Percentiles rank a stretch among this genome's conserved stretches.
These are phyloP conservation scores for Pantherophis alleghaniensis DNA, from an alignment of 2,797 vertebrate species.

Conservation along the genomic window DNA sequence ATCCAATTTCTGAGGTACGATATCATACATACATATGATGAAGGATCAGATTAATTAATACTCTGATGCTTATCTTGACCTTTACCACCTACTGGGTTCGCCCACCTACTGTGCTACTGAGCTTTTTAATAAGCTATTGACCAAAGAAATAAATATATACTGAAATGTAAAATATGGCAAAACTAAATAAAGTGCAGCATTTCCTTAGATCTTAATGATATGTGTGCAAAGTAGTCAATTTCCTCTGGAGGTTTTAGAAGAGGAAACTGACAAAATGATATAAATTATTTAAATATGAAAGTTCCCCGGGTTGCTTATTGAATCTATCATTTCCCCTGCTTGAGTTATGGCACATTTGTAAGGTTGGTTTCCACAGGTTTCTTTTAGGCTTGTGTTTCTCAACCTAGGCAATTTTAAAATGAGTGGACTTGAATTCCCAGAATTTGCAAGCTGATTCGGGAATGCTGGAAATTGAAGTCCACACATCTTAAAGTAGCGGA, in stretches of 20 bases:
- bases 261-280: constrained; percentile 37
- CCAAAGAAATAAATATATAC: not conserved
- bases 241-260: constrained; percentile 23
- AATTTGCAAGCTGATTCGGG: not conserved
- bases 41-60: constrained; percentile 21
- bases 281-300: not conserved
- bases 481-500: not conserved
- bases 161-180: not conserved
- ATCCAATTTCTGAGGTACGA: not conserved
- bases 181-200: not conserved
- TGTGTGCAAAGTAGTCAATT: not conserved
- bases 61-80: constrained; percentile 13
- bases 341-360: not conserved
- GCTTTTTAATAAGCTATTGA: constrained; percentile 10
- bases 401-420: not conserved
- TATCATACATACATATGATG: not conserved
- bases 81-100: constrained; percentile 26
- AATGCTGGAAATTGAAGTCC: not conserved
- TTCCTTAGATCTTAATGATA: constrained; percentile 12
- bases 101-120: constrained; percentile 1
- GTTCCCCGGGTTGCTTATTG: not conserved
- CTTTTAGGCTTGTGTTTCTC: not conserved
- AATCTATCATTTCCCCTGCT: not conserved
- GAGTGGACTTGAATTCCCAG: not conserved
- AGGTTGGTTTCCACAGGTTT: not conserved